A percentile compares a stretch with the other conserved stretches of the same genome.
These are phyloP conservation scores for Ceratina japonica DNA, from an alignment of 1,140 invertebrate species.

Conservation along the genomic window DNA sequence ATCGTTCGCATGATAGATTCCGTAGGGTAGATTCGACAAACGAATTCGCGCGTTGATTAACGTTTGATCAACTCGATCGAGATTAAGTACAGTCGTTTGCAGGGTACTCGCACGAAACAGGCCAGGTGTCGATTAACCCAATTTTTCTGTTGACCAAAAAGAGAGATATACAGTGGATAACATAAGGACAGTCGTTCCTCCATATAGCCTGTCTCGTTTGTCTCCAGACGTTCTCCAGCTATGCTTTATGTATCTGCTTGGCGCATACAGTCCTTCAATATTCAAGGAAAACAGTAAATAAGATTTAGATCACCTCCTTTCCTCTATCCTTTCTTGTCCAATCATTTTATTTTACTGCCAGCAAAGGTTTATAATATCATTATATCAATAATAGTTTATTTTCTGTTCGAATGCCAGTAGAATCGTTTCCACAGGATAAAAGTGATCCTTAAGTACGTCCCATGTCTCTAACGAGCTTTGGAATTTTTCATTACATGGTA, in stretches of 20 bases:
- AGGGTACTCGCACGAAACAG: not conserved
- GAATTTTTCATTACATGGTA: not conserved
- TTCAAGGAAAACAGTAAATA: too few species aligned
- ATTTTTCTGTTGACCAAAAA: not conserved
- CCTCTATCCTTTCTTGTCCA: not conserved
- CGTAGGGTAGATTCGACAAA: slow-evolving; percentile 1
- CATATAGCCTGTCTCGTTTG: not conserved
- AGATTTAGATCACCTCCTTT: too few species aligned
- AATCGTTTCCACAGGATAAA: not conserved
- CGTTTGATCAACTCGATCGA: slow-evolving; percentile 23
- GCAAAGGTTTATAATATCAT: too few species aligned
- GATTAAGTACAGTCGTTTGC: slow-evolving; percentile 13
- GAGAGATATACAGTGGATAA: not conserved
- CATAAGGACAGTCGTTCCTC: not conserved
- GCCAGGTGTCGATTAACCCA: slow-evolving; percentile 1
- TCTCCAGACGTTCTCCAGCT: not conserved
- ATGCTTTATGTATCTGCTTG: not conserved
- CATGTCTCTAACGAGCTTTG: not conserved
- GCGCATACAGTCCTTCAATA: too few species aligned
- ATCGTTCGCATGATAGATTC: slow-evolving; percentile 9
- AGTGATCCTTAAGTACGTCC: not conserved
- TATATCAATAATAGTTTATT: not conserved
- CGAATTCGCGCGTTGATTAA: slow-evolving; percentile 41
- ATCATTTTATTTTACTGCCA: too few species aligned
- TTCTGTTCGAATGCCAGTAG: not conserved